phyloP scores from a whole-genome alignment of 2,888 invertebrate species.

The Catocala sponsa region DNA sequence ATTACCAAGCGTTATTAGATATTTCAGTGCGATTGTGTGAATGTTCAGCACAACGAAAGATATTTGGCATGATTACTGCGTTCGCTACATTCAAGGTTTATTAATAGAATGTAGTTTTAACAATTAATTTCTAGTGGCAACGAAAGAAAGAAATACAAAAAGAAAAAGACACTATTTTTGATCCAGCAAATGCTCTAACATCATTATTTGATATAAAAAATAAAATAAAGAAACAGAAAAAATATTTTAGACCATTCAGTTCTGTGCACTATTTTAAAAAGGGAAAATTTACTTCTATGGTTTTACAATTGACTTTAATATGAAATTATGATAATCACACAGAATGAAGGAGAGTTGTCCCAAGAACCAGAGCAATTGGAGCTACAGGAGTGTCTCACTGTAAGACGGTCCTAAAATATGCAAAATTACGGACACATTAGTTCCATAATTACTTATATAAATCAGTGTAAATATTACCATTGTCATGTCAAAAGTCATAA shows the following conservation, averaged over 20 bases:
- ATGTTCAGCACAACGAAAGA: conserved; percentile 5
- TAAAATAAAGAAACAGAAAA: too few relatives aligned
- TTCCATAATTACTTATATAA: conserved; percentile 42
- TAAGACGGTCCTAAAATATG: conserved; percentile 60
- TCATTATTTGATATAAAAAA: too few relatives aligned
- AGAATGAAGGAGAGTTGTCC: conserved; percentile 75
- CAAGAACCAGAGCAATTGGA: conserved; percentile 62
- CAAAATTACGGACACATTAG: conserved; percentile 52
- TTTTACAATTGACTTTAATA: too few relatives aligned
- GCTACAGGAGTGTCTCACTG: conserved; percentile 59
- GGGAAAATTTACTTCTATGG: too few relatives aligned
- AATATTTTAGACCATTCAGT: too few relatives aligned
- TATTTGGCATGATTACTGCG: conserved; percentile 14
- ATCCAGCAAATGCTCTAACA: too few relatives aligned
- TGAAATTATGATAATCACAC: conserved; percentile 47
- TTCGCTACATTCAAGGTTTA: conserved; percentile 16
- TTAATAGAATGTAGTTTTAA: conserved; percentile 13
- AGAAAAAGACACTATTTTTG: too few relatives aligned
- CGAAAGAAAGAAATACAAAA: neutral
- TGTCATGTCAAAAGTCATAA: neutral
- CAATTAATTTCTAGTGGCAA: neutral
- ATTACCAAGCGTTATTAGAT: neutral
- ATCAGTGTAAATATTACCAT: conserved; percentile 55
- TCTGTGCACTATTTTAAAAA: too few relatives aligned
- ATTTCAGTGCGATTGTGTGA: neutral